A percentile compares a stretch with the other conserved stretches of the same genome.
phyloP scores from a whole-genome alignment of 2,888 invertebrate species.

The Acleris literana region DNA sequence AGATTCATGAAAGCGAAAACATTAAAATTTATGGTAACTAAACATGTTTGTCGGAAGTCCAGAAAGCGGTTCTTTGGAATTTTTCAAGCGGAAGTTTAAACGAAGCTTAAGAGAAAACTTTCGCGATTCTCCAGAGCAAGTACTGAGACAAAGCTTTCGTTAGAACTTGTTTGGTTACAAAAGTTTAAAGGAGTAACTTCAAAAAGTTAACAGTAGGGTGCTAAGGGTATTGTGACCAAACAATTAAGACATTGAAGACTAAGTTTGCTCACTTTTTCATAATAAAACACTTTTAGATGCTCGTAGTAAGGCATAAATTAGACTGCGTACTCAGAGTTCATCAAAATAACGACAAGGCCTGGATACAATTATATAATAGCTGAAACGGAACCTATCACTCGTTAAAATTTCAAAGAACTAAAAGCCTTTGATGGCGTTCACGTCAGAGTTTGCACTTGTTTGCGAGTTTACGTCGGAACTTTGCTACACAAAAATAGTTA shows the following conservation, averaged over 20 bases:
- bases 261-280: too few relatives aligned
- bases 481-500: not conserved
- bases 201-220: too few relatives aligned
- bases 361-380: too few relatives aligned
- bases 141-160: constrained; percentile 16
- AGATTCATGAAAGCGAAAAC: not conserved
- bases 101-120: constrained; percentile 14
- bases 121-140: constrained; percentile 4
- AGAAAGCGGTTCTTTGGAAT: constrained; percentile 12
- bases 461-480: not conserved
- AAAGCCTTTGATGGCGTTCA: not conserved
- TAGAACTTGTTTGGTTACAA: constrained; percentile 2
- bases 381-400: too few relatives aligned
- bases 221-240: too few relatives aligned
- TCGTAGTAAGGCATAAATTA: too few relatives aligned
- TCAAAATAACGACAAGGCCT: too few relatives aligned
- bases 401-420: too few relatives aligned
- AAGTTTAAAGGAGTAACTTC: not conserved
- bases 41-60: too few relatives aligned
- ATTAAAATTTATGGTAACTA: not conserved
- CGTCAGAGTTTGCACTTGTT: not conserved
- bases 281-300: too few relatives aligned
- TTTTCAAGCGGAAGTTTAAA: constrained; percentile 3
- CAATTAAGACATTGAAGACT: too few relatives aligned
- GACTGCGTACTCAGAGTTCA: too few relatives aligned